phyloP scores from a whole-genome alignment of 2,113 vertebrate genomes.

The Oncorhynchus nerka region DNA sequence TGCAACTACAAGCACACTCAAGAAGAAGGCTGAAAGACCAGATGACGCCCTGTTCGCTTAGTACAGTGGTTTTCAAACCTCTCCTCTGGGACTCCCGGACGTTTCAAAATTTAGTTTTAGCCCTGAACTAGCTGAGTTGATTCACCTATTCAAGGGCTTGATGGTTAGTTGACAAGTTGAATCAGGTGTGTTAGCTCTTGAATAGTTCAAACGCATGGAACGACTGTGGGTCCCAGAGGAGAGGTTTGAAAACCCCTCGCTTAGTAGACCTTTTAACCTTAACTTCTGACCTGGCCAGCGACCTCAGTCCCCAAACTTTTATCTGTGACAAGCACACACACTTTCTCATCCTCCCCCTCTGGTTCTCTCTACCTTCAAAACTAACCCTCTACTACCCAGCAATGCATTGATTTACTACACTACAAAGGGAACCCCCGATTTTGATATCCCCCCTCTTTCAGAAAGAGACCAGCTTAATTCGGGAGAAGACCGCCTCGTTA shows the following conservation, averaged over 20 bases:
- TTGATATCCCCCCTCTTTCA: not conserved
- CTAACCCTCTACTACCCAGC: not conserved
- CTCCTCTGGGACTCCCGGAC: too few relatives aligned
- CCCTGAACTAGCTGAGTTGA: too few relatives aligned
- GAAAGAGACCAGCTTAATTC: not conserved
- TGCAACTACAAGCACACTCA: conserved; percentile 64
- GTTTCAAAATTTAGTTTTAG: too few relatives aligned
- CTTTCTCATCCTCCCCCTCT: conserved; percentile 1
- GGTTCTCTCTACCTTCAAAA: conserved; percentile 9
- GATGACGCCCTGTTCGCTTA: conserved; percentile 89
- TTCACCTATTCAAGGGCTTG: too few relatives aligned
- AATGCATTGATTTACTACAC: not conserved
- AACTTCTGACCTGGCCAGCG: conserved; percentile 36
- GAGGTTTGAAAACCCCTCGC: conserved; percentile 48
- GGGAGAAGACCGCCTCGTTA: not conserved
- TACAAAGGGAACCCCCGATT: not conserved
- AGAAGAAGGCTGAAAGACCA: conserved; percentile 85
- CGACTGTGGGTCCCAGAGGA: too few relatives aligned
- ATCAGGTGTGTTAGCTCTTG: too few relatives aligned
- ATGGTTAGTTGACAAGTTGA: too few relatives aligned
- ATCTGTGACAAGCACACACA: not conserved
- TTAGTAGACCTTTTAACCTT: not conserved
- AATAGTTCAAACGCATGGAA: too few relatives aligned
- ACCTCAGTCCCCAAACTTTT: conserved; percentile 19
- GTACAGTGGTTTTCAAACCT: conserved; percentile 48